Conservation (phyloP, 92 coral and sea anemone genomes). For the Isaurus tuberculatus region DNA sequence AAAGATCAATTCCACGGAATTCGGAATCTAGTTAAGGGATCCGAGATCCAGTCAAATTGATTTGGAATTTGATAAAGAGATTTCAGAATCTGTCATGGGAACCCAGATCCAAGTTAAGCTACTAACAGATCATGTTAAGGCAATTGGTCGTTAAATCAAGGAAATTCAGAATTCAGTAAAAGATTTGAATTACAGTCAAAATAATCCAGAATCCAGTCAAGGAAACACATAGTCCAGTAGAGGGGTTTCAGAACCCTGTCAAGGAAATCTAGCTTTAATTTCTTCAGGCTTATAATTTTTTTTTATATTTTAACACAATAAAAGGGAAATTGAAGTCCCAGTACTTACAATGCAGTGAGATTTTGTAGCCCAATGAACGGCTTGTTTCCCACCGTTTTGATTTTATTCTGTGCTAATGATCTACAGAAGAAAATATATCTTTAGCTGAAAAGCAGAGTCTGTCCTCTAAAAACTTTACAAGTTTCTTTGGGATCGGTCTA, state of each 20-base stretch:
- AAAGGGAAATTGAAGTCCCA: background rate
- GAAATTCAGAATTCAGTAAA: no score
- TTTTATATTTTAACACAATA: background rate
- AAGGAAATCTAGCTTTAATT: no score
- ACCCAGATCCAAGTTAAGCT: background rate
- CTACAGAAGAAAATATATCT: background rate
- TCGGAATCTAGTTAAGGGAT: background rate
- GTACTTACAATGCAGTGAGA: conserved; percentile 28
- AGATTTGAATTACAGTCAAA: no score
- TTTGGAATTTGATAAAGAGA: no score
- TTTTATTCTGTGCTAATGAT: conserved; percentile 24
- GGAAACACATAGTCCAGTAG: background rate
- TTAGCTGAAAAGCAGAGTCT: no score
- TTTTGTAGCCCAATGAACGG: conserved; percentile 11
- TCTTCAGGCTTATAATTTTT: background rate
- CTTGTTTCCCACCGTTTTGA: background rate
- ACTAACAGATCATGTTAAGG: no score
- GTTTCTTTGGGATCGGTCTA: no score
- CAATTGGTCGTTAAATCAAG: no score
- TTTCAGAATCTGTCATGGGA: no score
- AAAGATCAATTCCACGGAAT: background rate
- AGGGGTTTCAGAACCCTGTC: background rate
- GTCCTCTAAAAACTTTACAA: background rate
- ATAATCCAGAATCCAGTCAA: background rate
- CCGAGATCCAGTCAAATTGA: background rate